Base-by-base conservation (phyloP, 2,797 vertebrate species). In the Enteromius fasciolatus region DNA sequence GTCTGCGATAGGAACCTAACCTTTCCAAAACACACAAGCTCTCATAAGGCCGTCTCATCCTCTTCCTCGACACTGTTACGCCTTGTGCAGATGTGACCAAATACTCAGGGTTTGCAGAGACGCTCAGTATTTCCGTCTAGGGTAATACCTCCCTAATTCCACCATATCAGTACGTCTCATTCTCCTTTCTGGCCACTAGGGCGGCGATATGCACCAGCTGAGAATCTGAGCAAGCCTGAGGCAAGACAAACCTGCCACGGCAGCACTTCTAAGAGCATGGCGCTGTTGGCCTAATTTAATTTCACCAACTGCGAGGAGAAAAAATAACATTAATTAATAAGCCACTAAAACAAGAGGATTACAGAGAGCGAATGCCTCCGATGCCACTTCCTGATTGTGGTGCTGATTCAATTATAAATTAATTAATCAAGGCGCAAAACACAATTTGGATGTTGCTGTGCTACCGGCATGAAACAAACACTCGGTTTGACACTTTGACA, bases 321-420 rank as follows among this genome's bases (percentile, higher is more conserved):
- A 82, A 82, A 88, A 88, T 85, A 57, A 83, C 61, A 83, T 92
- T 75, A 91, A 92, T 92, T 91, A 94, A 92, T 91, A 89, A 92
- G 87, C 83, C 78, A 63, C 90, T 91, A 85, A 90, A 93, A 93
- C 89, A 88, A 83, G 88, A 84, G 87, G 90, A 90, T 91, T 92
- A 90, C 88, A 90, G 88, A 25, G 59, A 85, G 86, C 86, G 85
- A 89, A 89, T 87, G 87, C 87, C 85, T 88, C 82, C 78, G 66
- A 86, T 83, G 84, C 86, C 88, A 73, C 87, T 77, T 86, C 78
- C 86, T 89, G 88, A 93, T 92, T 89, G 88, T 83, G 76, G 79
- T 86, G 88, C 88, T 82, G 89, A 91, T 93, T 92, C 83, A 91
- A 92, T 92, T 91, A 91, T 90, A 90, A 91, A 90, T 86, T 88